phyloP scores from a whole-genome alignment of 2,797 vertebrate species.

The Spheniscus humboldti region DNA sequence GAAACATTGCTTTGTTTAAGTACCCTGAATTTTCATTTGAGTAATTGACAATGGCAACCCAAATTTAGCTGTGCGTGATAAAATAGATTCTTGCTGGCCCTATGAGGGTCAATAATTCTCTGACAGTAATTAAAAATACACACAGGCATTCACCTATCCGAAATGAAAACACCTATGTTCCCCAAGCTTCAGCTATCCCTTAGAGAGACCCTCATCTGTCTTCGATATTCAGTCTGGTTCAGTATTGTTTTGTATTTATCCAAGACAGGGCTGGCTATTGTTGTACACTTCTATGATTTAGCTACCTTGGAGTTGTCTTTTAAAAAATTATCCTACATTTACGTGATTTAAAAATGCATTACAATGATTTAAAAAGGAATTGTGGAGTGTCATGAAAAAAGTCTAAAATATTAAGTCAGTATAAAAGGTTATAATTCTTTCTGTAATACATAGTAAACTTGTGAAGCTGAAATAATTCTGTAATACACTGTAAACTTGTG shows the following conservation, averaged over 20 bases:
- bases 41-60: neutral
- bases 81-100: neutral
- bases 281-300: neutral
- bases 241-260: neutral
- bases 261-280: neutral
- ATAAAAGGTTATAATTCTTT: neutral
- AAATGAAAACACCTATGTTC: neutral
- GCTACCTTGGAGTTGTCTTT: neutral
- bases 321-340: neutral
- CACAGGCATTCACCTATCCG: neutral
- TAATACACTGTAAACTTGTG: neutral
- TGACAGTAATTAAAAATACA: neutral
- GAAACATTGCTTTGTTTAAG: neutral
- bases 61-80: neutral
- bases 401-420: neutral
- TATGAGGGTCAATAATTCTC: neutral
- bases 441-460: neutral
- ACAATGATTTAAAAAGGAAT: neutral
- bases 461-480: neutral
- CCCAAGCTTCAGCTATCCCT: neutral
- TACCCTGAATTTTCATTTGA: neutral
- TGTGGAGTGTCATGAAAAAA: neutral
- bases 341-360: neutral
- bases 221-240: neutral
- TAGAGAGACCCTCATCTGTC: neutral